phyloP scores from a whole-genome alignment of 1,140 invertebrate genomes.

The Gonioctena quinquepunctata region DNA sequence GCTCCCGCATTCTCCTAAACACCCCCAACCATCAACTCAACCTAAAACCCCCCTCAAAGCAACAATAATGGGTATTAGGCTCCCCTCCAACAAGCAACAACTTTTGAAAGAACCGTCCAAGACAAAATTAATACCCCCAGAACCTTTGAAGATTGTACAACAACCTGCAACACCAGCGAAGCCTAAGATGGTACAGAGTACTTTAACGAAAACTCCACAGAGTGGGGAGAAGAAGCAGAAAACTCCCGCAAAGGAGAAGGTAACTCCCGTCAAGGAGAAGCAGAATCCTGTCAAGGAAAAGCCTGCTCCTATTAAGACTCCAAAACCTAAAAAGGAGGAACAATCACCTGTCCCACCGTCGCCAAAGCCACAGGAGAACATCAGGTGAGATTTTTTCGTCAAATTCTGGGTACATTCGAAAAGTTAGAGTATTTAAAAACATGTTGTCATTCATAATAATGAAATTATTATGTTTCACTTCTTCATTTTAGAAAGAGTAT shows the following conservation, averaged over 20 bases:
- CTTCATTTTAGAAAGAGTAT: too few species aligned
- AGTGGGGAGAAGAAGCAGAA: constrained; percentile 17
- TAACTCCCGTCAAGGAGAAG: background rate
- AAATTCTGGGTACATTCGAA: too few species aligned
- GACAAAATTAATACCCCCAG: constrained; percentile 1
- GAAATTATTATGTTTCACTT: too few species aligned
- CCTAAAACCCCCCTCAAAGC: constrained; percentile 23
- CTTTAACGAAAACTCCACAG: constrained; percentile 30
- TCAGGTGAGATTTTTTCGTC: background rate
- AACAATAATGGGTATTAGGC: constrained; percentile 34
- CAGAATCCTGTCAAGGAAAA: background rate
- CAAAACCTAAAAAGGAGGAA: constrained; percentile 24
- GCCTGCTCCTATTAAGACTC: background rate
- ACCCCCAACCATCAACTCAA: constrained; percentile 29
- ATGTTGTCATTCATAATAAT: too few species aligned
- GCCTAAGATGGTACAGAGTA: constrained; percentile 36
- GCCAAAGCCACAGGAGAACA: constrained; percentile 63
- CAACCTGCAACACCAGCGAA: constrained; percentile 3
- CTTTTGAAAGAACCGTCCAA: constrained; percentile 34
- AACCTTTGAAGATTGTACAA: constrained; percentile 1
- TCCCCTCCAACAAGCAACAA: constrained; percentile 17
- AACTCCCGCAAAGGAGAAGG: constrained; percentile 22
- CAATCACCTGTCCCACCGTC: constrained; percentile 28
- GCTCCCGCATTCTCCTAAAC: constrained; percentile 47
- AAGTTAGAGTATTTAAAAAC: too few species aligned